Evolutionary conservation across 2,888 invertebrate genomes (phyloP).

Genomic region (Ochlodes sylvanus): DNA sequence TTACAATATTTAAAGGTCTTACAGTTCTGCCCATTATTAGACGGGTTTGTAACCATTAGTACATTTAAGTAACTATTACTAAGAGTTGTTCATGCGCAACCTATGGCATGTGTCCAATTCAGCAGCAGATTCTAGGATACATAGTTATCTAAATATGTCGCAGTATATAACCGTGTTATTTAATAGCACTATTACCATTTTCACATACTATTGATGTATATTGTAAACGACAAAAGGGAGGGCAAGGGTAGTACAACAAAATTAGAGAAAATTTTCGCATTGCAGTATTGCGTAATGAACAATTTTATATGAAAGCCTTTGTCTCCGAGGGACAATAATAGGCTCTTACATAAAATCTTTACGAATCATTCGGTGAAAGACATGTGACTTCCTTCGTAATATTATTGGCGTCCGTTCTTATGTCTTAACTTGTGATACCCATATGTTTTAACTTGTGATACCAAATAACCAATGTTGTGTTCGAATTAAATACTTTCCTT

Average conservation of each 20-base stretch:
- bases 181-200: not conserved
- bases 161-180: not conserved
- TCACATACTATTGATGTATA: not conserved
- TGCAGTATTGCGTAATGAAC: constrained; percentile 35
- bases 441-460: too few relatives aligned
- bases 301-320: constrained; percentile 30
- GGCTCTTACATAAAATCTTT: constrained; percentile 28
- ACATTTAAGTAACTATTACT: too few relatives aligned
- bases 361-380: constrained; percentile 19
- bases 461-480: constrained; percentile 2
- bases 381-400: constrained; percentile 16
- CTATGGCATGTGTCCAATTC: constrained; percentile 6
- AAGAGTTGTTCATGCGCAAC: not conserved
- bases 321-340: constrained; percentile 20
- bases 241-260: constrained; percentile 28
- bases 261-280: constrained; percentile 14
- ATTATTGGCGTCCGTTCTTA: constrained; percentile 17
- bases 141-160: not conserved
- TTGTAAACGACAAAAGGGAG: constrained; percentile 13
- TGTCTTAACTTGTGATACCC: constrained; percentile 3
- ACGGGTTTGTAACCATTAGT: too few relatives aligned
- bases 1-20: too few relatives aligned
- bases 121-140: not conserved
- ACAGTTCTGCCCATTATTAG: too few relatives aligned
- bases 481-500: not conserved